A percentile compares a stretch with the other conserved stretches of the same genome.
These are phyloP conservation scores for Stomatorhinus ivindoensis DNA, from an alignment of 2,113 vertebrate genomes.

Conservation along the genomic window DNA sequence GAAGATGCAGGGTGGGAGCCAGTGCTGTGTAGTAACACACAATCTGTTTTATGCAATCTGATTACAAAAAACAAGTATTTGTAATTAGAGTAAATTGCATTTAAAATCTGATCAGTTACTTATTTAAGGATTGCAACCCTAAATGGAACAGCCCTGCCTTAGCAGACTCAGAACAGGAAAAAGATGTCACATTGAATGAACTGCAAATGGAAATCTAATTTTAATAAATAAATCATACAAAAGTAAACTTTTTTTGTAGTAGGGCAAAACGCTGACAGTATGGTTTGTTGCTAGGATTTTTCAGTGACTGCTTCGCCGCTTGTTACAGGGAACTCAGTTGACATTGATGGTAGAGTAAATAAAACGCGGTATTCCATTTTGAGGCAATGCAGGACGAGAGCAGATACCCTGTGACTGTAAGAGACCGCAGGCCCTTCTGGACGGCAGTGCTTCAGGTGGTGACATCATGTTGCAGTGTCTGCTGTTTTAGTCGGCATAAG, in stretches of 20 bases:
- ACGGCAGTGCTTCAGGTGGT: background rate
- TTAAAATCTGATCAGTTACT: background rate
- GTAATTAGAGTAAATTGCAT: background rate
- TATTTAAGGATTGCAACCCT: background rate
- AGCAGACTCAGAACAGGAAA: background rate
- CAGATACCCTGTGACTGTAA: background rate
- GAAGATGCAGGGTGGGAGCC: background rate
- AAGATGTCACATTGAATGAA: background rate
- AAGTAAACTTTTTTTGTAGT: background rate
- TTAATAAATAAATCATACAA: background rate
- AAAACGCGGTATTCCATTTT: background rate
- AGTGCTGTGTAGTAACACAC: background rate
- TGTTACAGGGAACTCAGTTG: background rate
- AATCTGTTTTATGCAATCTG: background rate
- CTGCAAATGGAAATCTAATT: background rate
- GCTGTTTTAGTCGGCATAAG: background rate
- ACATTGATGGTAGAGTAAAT: background rate
- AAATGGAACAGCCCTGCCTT: background rate
- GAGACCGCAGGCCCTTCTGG: background rate
- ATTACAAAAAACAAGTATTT: background rate
- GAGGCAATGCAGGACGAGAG: background rate
- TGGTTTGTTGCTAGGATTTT: background rate
- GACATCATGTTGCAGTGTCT: background rate
- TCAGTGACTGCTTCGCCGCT: background rate
- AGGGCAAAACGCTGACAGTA: background rate